Base-by-base conservation (phyloP, 2,113 vertebrate species). In the Sinocyclocheilus anophthalmus region DNA sequence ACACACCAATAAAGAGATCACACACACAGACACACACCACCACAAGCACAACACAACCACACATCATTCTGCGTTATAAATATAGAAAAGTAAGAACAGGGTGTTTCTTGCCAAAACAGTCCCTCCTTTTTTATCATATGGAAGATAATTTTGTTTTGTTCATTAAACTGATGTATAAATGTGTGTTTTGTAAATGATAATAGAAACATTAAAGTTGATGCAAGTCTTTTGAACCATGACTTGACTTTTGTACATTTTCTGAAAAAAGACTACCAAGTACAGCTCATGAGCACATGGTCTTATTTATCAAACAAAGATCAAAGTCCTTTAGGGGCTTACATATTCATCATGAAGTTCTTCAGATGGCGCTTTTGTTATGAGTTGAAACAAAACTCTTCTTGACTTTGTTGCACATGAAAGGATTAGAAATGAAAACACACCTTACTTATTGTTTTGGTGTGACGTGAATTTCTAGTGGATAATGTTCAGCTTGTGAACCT, bases 221-320 rank as follows among this genome's bases (percentile, higher is more conserved):
- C 30, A 30, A 10, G 2, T 45, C 42, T 10, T 39, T 88, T 87
- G 84, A 84, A 82, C 84, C 24, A 85, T 55, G 33, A 77, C 11
- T 12, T 26, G 22, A 24, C 20, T 75, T 72, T 37, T 37, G 9
- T n/a, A 39, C 1, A 30, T 30, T 30, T 30, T 30, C 30, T 37
- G 0, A 14, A 33, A 53, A 20, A 81, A 80, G 18, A 48, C 33
- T 16, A 37, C 20, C 70, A 30, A 18, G 50, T 18, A 50, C 1
- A 30, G 86, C 70, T 87, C 73, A 89, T 76, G 48, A 79, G 84
- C n/a, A 42, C 78, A 87, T 81, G 84, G 45, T 45, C 45, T 88
- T 79, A 86, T 88, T 84, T 70, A 72, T 61, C 55, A 86, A 83
- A 88, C 87, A 65, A 50, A 33, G 90, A 92, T 94, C 92, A 94